Conservation (phyloP, 2,888 invertebrate genomes). For the Hyles lineata region DNA sequence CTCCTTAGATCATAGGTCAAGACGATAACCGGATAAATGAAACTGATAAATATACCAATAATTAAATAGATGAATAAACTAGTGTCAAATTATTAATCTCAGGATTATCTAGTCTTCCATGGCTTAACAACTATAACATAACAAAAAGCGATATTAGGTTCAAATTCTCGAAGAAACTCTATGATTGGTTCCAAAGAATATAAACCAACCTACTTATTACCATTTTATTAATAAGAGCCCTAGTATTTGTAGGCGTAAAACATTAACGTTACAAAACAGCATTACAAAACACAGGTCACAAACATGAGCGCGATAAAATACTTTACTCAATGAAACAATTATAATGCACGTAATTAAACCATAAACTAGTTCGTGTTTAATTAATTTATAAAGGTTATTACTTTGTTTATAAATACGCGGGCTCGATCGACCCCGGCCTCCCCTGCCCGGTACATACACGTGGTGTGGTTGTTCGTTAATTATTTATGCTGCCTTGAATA, state of each 20-base stretch:
- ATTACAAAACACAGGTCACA: slow-evolving; percentile 3
- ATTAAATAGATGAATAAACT: too few species aligned
- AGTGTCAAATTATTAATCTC: too few species aligned
- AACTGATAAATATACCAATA: too few species aligned
- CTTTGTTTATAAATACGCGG: slow-evolving; percentile 35
- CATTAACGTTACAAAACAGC: slow-evolving; percentile 7
- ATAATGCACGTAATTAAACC: slow-evolving; percentile 24
- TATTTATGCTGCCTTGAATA: slow-evolving; percentile 16
- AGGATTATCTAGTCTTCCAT: too few species aligned
- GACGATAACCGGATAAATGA: too few species aligned
- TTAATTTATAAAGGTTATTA: slow-evolving; percentile 26
- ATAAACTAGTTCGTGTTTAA: slow-evolving; percentile 11
- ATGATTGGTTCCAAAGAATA: too few species aligned
- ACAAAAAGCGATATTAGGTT: too few species aligned
- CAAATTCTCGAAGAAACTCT: too few species aligned
- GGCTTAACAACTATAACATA: too few species aligned
- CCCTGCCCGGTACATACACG: slow-evolving; percentile 6
- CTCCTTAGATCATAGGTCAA: too few species aligned
- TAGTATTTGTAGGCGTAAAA: neutral
- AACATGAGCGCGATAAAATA: slow-evolving; percentile 18
- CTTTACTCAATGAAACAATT: slow-evolving; percentile 27
- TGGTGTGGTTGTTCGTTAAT: slow-evolving; percentile 10
- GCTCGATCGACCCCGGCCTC: slow-evolving; percentile 17
- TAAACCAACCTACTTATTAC: too few species aligned
- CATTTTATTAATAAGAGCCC: too few species aligned